Evolutionary conservation across 2,797 vertebrate genomes (phyloP), one percentile per base, ranked within the genome.

Genomic region (Myotis planiceps): DNA sequence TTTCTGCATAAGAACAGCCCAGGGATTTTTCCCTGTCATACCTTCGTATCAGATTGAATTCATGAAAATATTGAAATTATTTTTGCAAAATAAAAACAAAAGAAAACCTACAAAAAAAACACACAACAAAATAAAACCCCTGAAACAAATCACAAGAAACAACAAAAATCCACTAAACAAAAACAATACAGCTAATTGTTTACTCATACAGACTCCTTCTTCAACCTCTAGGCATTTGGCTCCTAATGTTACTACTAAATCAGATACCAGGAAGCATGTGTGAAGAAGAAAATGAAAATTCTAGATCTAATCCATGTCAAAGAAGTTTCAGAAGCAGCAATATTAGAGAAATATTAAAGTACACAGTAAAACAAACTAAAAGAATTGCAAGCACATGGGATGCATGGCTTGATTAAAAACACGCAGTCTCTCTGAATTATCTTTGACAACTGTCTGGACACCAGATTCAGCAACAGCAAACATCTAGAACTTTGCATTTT

Each of bases 21-120:
- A 42, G 79, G 2, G 10, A n/a, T 80, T 53, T 45, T 63, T 66
- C 65, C 85, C 66, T 75, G 79, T 58, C 42, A 69, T 42, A 71
- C n/a, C 21, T 85, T 55, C 47, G 4, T 9, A 29, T 72, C 81
- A 32, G 42, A 90, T 49, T 72, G 95, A 97, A 87, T 88, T 58
- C 29, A 89, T 86, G 47, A 93, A 96, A 97, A 95, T 18, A 96
- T 68, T 96, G 96, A 92, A 97, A 96, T 95, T 87, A 47, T 68
- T 85, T 96, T 93, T 87, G 21, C 9, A 80, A 92, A 75, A 75
- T 15, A 45, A 27, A 92, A 92, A 78, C 19, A 16, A 66, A 66
- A n/a, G 29, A n/a, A n/a, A 63, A 63, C 12, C 13, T 8, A 65
- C n/a, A 29, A 91, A 85, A 83, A 47, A 21, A 29, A 81, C 9